Base-by-base conservation (phyloP, 2,888 invertebrate species). In the Tortricodes alternella region DNA sequence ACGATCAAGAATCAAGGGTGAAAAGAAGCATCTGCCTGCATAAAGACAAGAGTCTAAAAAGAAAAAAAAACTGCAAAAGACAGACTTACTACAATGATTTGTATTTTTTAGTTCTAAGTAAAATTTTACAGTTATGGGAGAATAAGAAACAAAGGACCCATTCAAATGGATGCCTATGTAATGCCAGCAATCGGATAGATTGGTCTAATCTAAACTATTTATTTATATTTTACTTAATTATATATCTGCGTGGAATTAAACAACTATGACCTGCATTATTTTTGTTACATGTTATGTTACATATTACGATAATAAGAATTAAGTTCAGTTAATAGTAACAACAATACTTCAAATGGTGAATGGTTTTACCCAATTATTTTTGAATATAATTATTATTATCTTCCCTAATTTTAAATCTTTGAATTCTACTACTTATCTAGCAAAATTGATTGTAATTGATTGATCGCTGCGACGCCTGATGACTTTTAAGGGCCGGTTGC, bases 51-150 rank as follows among this genome's bases (percentile, higher is more conserved):
- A 49, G 37, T 53, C 38, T 38, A 24, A 18, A 5, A 24, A 18
- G 61, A 11, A 59, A 13, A 37, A 56, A 44, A 44, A 8, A 34
- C 35, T 16, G 16, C 50, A 55, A 50, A 64, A 49, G 39, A 35
- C 59, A 11, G 13, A 71, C n/a, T 21, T 35, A 70, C 72, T 75
- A 76, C 53, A 70, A 74, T 1, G 74, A 78, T 55, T 60, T 77
- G 11, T 79, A 68, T 62, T 74, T 75, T 58, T 62, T 69, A 35
- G 65, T 76, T 19, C 57, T 78, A 18, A 62, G 64, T 18, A 76
- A 73, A 70, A 64, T 76, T 15, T 64, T 69, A 46, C 49, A 62
- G 21, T 62, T 46, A 6, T 67, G 68, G 71, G 62, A 68, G 62
- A 63, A 46, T 24, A 60, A 62, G 18, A 65, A 53, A 27, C 61